Evolutionary conservation across 2,888 invertebrate genomes (phyloP).

Genomic region (Stramonita haemastoma): DNA sequence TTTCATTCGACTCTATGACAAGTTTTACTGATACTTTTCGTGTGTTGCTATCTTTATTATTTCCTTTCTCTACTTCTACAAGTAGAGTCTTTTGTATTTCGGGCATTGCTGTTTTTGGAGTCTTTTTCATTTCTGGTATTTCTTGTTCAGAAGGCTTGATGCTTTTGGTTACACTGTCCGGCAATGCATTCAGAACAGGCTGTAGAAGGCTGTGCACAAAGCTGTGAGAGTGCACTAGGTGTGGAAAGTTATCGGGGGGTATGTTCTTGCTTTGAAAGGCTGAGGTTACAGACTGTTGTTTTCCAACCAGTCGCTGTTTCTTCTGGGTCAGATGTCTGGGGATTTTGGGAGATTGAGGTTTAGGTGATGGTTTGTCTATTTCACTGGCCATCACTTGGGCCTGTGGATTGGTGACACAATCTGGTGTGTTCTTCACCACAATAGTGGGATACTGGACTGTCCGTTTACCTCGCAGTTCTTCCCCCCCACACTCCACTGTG

Average conservation of each 20-base stretch:
- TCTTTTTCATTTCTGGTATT: background rate
- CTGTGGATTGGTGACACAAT: background rate
- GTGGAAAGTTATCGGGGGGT: background rate
- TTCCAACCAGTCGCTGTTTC: background rate
- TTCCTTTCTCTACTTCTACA: too few relatives aligned
- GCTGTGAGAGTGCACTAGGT: background rate
- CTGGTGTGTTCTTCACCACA: background rate
- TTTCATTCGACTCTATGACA: background rate
- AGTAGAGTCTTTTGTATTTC: too few relatives aligned
- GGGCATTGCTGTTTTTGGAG: background rate
- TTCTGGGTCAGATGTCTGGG: background rate
- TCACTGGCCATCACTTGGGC: background rate
- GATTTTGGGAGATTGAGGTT: background rate
- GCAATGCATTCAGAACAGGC: background rate
- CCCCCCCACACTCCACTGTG: constrained; percentile 32
- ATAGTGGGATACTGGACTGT: background rate
- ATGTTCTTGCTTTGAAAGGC: background rate
- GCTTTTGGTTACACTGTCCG: background rate
- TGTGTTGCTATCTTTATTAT: background rate
- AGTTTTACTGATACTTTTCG: too few relatives aligned
- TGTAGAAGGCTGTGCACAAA: background rate
- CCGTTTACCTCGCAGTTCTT: constrained; percentile 17
- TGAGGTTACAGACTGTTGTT: background rate
- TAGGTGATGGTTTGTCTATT: background rate
- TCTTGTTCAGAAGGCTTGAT: background rate